These are phyloP conservation scores for Falco columbarius DNA, from an alignment of 2,797 vertebrate species.

Conservation along the genomic window DNA sequence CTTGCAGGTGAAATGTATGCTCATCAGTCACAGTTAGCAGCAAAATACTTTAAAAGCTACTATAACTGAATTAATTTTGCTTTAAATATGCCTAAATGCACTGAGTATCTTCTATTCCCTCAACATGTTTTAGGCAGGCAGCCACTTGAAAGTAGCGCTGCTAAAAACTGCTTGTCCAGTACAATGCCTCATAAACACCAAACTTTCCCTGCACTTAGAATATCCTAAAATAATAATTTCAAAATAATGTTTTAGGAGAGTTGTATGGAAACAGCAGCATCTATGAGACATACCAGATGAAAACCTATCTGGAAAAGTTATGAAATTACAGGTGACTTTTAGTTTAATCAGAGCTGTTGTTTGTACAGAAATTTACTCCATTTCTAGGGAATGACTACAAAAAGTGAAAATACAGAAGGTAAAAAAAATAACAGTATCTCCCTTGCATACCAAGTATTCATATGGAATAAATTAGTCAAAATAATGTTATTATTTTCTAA, in stretches of 20 bases:
- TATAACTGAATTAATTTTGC: neutral
- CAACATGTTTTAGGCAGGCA: neutral
- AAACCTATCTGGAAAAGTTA: neutral
- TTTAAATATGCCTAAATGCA: neutral
- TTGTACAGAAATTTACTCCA: neutral
- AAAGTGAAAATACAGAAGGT: neutral
- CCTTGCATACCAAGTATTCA: neutral
- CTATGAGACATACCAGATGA: neutral
- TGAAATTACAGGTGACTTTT: neutral
- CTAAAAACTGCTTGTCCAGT: slow-evolving; percentile 3
- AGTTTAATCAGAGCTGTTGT: neutral
- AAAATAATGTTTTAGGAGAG: neutral
- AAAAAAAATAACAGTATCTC: neutral
- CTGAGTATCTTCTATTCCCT: neutral
- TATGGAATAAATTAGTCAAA: neutral
- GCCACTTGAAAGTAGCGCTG: neutral
- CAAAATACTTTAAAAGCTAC: neutral
- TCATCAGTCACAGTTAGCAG: neutral
- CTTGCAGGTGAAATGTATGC: neutral
- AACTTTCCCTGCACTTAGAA: neutral
- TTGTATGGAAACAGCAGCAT: neutral
- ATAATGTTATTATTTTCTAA: neutral
- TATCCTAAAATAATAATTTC: neutral
- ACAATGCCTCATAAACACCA: neutral
- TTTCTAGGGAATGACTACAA: neutral